A percentile compares a stretch with the other conserved stretches of the same genome.
Evolutionary conservation across 2,113 vertebrate genomes (phyloP).

Genomic region (Lepus americanus): DNA sequence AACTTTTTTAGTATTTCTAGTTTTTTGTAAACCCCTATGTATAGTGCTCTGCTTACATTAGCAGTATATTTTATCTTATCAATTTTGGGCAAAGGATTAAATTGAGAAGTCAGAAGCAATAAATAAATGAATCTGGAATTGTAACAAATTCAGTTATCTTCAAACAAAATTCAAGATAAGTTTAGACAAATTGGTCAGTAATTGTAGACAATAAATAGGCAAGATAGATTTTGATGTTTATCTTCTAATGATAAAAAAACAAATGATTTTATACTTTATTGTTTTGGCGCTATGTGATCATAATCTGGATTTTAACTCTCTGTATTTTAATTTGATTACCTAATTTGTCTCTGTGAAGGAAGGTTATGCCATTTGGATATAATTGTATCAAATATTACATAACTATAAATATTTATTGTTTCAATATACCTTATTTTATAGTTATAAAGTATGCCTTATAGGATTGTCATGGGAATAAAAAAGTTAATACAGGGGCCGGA

Average conservation of each 20-base stretch:
- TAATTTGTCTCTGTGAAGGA: slow-evolving; percentile 57
- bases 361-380: slow-evolving; percentile 33
- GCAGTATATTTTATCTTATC: background rate
- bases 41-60: background rate
- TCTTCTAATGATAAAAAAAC: background rate
- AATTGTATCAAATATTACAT: slow-evolving; percentile 24
- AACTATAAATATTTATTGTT: slow-evolving; percentile 60
- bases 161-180: slow-evolving; percentile 8
- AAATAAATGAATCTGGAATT: background rate
- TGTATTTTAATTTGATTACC: slow-evolving; percentile 57
- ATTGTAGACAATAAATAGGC: background rate
- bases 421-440: slow-evolving; percentile 16
- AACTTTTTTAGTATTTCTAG: background rate
- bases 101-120: background rate
- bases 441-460: background rate
- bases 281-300: slow-evolving; percentile 19
- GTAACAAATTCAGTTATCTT: background rate
- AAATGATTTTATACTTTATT: slow-evolving; percentile 32
- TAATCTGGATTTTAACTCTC: slow-evolving; percentile 5
- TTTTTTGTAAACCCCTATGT: background rate
- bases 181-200: background rate
- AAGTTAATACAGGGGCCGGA: too few relatives aligned
- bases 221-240: background rate
- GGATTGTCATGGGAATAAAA: background rate
- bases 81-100: background rate